These are phyloP conservation scores for Zhuqinia jingwanae DNA, from an alignment of 2,888 invertebrate species.

Conservation along the genomic window DNA sequence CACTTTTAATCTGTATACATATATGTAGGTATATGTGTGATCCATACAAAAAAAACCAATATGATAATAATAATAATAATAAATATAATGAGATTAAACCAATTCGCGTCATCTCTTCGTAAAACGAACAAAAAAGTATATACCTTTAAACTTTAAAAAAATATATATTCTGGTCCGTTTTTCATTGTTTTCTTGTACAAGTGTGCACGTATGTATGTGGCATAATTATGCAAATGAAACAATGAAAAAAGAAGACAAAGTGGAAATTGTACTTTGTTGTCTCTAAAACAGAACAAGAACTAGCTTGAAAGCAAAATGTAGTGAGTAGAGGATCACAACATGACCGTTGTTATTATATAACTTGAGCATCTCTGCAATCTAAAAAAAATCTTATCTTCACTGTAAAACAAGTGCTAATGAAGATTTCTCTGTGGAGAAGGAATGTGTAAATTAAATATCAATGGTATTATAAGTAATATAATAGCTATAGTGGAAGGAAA, in stretches of 20 bases:
- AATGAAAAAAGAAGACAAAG: neutral
- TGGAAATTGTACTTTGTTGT: neutral
- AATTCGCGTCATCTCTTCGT: neutral
- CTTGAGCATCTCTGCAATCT: constrained; percentile 29
- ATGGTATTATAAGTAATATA: constrained; percentile 4
- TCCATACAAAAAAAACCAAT: constrained; percentile 14
- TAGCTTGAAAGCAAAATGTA: neutral
- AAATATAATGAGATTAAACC: constrained; percentile 47
- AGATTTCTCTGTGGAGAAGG: constrained; percentile 44
- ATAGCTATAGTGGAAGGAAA: no score
- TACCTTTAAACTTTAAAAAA: no score
- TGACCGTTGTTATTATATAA: constrained; percentile 2
- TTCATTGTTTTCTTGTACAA: neutral
- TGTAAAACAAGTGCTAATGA: constrained; percentile 62
- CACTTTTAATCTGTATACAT: neutral
- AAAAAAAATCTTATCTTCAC: constrained; percentile 31
- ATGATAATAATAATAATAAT: constrained; percentile 30
- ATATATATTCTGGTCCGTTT: neutral
- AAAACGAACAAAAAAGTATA: neutral
- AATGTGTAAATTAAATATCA: constrained; percentile 40
- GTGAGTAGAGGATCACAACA: constrained; percentile 5
- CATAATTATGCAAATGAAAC: constrained; percentile 51
- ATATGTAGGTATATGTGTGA: neutral
- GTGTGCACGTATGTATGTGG: neutral
- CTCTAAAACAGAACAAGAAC: neutral